phyloP scores from a whole-genome alignment of 2,113 vertebrate genomes.

The Propithecus coquereli region DNA sequence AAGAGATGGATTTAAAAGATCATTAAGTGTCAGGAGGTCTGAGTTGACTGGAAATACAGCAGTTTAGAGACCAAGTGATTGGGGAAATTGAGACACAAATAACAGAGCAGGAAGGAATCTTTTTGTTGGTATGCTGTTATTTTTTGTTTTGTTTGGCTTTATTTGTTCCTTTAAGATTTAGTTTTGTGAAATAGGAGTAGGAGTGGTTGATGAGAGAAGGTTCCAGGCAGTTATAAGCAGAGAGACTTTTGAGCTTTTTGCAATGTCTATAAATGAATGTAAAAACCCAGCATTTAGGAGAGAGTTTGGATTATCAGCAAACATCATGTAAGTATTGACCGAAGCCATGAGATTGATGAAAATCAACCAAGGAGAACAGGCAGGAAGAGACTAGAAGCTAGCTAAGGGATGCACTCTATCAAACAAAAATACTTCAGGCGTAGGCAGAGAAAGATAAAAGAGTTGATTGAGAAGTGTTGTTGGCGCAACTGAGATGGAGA shows the following conservation, averaged over 20 bases:
- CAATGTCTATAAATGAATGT: background rate
- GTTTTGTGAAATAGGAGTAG: background rate
- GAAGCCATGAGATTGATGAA: background rate
- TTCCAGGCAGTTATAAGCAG: background rate
- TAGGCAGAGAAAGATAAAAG: background rate
- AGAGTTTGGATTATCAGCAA: background rate
- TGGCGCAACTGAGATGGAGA: background rate
- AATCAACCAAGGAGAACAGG: background rate
- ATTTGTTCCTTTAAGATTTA: background rate
- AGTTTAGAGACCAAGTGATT: background rate
- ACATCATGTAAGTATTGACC: background rate
- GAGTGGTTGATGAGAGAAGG: background rate
- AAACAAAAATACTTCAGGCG: background rate
- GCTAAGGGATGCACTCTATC: background rate
- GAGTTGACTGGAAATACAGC: background rate
- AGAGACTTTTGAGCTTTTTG: background rate
- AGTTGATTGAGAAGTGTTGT: background rate
- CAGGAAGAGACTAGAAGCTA: background rate
- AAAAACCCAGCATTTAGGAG: background rate
- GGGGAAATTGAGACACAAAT: background rate
- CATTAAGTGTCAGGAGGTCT: background rate
- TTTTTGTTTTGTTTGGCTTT: background rate
- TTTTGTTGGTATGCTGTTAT: background rate
- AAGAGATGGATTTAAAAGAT: background rate
- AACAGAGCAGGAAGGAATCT: background rate